phyloP scores from a whole-genome alignment of 2,113 vertebrate genomes.

The Dipodomys ordii region DNA sequence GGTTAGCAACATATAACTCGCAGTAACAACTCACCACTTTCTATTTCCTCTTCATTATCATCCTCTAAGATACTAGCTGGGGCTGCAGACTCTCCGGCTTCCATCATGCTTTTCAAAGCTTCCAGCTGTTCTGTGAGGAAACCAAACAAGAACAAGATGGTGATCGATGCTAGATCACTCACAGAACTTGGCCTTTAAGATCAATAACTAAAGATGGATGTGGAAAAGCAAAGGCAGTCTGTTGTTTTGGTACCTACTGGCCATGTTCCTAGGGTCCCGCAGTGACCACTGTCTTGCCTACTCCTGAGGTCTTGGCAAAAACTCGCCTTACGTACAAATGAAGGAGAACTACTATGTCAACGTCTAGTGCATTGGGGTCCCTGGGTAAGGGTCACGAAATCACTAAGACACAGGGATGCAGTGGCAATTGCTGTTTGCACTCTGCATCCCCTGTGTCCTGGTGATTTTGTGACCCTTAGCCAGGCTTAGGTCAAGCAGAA shows the following conservation, averaged over 20 bases:
- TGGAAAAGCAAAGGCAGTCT: neutral
- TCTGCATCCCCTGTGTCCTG: no score
- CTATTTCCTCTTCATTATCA: slow-evolving; percentile 96
- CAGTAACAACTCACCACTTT: slow-evolving; percentile 89
- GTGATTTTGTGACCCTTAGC: no score
- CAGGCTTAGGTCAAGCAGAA: no score
- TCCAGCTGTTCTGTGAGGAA: slow-evolving; percentile 94
- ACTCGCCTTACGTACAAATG: no score
- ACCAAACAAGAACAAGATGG: slow-evolving; percentile 55
- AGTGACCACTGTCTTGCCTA: neutral
- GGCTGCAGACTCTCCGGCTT: slow-evolving; percentile 95
- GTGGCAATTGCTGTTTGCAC: no score
- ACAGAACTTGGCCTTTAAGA: neutral
- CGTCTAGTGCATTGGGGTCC: no score
- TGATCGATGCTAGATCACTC: neutral
- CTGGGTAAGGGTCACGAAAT: no score
- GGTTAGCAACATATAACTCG: neutral
- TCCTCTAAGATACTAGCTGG: slow-evolving; percentile 96
- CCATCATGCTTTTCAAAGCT: slow-evolving; percentile 98
- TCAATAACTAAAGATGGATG: neutral
- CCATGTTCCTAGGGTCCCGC: neutral
- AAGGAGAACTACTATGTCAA: no score
- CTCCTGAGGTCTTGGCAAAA: neutral
- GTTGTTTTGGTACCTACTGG: accelerated
- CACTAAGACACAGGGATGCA: no score